phyloP scores from a whole-genome alignment of 2,797 vertebrate species.

The Crypturellus tataupa region DNA sequence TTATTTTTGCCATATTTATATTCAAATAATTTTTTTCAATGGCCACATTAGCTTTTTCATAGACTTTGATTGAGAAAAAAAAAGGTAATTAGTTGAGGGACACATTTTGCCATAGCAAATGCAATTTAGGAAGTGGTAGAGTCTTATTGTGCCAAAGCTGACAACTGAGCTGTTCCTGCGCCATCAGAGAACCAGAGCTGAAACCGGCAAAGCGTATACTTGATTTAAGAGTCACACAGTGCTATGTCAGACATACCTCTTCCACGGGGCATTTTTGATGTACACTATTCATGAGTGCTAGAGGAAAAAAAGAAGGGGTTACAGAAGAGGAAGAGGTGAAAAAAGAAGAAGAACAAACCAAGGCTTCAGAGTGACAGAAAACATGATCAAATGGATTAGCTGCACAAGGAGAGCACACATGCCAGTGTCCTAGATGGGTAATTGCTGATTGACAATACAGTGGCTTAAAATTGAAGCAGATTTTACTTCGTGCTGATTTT shows the following conservation, averaged over 20 bases:
- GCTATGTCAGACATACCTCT: conserved; percentile 81
- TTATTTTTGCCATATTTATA: conserved; percentile 16
- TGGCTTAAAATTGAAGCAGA: not conserved
- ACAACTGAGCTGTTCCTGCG: not conserved
- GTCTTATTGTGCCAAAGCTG: conserved; percentile 16
- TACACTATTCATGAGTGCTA: conserved; percentile 85
- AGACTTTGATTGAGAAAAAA: conserved; percentile 5
- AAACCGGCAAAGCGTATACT: conserved; percentile 52
- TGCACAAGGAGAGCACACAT: not conserved
- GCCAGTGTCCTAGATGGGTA: not conserved
- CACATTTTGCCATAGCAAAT: not conserved
- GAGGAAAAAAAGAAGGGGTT: conserved; percentile 84
- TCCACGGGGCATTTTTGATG: conserved; percentile 83
- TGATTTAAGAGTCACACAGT: conserved; percentile 10
- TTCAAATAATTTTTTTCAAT: conserved; percentile 35
- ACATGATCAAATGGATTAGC: conserved; percentile 46
- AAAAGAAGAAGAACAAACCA: conserved; percentile 52
- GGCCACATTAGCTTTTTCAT: not conserved
- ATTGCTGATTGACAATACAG: not conserved
- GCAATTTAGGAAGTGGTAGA: conserved; percentile 20
- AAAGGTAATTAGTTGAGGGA: not conserved
- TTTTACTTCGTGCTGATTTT: conserved; percentile 5
- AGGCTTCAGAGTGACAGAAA: conserved; percentile 47
- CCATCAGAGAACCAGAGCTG: conserved; percentile 14
- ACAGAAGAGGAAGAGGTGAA: conserved; percentile 73